These are phyloP conservation scores for Torymus texanus DNA, from an alignment of 2,888 invertebrate species.

Conservation along the genomic window DNA sequence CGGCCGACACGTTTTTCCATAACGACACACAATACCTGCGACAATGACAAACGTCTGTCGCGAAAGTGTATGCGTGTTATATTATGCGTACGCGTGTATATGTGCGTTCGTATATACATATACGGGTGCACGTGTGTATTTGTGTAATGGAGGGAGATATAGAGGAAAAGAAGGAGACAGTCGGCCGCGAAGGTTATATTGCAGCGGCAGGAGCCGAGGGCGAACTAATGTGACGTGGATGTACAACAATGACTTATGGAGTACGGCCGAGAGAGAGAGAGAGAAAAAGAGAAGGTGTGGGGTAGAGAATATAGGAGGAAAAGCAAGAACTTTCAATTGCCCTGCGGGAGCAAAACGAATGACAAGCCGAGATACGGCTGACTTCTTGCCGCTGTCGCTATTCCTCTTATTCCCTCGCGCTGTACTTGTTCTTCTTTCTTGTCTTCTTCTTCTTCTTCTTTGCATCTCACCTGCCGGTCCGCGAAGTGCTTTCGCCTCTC, in stretches of 20 bases:
- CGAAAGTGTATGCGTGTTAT: too few relatives aligned
- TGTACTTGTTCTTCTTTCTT: background rate
- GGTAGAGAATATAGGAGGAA: conserved; percentile 7
- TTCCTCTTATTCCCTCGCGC: background rate
- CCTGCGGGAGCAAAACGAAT: conserved; percentile 36
- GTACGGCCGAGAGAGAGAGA: conserved; percentile 9
- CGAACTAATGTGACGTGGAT: conserved; percentile 53
- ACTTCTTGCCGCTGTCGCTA: background rate
- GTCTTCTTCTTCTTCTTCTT: background rate
- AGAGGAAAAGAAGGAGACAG: background rate
- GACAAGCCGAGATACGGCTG: conserved; percentile 22
- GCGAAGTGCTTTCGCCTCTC: background rate
- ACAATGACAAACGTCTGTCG: too few relatives aligned
- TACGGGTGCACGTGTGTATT: too few relatives aligned
- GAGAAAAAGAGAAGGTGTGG: background rate
- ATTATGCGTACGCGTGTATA: too few relatives aligned
- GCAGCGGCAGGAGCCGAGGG: conserved; percentile 14
- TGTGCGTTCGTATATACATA: too few relatives aligned
- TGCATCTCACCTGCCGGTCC: background rate
- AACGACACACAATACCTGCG: conserved; percentile 16
- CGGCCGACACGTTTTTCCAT: conserved; percentile 15
- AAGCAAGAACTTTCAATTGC: conserved; percentile 54
- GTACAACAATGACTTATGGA: conserved; percentile 56
- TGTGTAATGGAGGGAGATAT: background rate
- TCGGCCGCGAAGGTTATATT: conserved; percentile 26